Percentiles rank a stretch among this genome's conserved stretches.
Evolutionary conservation across 2,113 vertebrate species (phyloP).

Genomic region (Cyanoderma ruficeps): DNA sequence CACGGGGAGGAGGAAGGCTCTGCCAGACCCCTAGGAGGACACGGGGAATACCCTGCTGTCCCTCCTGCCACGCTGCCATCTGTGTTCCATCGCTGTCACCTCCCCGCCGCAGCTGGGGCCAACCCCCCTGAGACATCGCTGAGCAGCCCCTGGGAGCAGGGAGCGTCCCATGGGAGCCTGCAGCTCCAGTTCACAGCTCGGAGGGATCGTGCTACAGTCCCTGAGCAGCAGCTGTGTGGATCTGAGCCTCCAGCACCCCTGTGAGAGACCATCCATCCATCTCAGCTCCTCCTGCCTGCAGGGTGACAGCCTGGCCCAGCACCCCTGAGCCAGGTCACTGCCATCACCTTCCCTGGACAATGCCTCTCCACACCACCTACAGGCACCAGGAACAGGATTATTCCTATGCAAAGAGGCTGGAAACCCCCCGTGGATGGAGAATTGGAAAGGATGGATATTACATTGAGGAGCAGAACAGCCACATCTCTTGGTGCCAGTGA

Average conservation of each 20-base stretch:
- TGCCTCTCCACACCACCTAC: background rate
- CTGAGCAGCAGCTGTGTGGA: background rate
- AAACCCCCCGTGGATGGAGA: background rate
- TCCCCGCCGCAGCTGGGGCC: background rate
- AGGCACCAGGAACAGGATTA: background rate
- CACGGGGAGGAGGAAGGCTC: background rate
- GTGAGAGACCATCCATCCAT: background rate
- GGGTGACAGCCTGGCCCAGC: background rate
- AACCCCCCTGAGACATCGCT: background rate
- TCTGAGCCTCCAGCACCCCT: background rate
- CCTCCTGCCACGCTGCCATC: background rate
- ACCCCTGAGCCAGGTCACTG: background rate
- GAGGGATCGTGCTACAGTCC: background rate
- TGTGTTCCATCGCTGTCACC: background rate
- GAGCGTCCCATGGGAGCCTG: rapidly evolving
- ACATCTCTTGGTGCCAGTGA: background rate
- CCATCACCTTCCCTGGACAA: background rate
- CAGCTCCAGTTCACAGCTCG: background rate
- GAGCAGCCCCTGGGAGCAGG: background rate
- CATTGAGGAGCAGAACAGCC: background rate
- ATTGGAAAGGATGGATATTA: background rate
- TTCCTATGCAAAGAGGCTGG: background rate
- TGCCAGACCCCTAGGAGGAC: background rate
- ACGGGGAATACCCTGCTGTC: background rate
- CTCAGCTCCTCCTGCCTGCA: background rate